A percentile compares a stretch with the other conserved stretches of the same genome.
Evolutionary conservation across 2,113 vertebrate species (phyloP).

Genomic region (Cyphomyrus discorhynchus): DNA sequence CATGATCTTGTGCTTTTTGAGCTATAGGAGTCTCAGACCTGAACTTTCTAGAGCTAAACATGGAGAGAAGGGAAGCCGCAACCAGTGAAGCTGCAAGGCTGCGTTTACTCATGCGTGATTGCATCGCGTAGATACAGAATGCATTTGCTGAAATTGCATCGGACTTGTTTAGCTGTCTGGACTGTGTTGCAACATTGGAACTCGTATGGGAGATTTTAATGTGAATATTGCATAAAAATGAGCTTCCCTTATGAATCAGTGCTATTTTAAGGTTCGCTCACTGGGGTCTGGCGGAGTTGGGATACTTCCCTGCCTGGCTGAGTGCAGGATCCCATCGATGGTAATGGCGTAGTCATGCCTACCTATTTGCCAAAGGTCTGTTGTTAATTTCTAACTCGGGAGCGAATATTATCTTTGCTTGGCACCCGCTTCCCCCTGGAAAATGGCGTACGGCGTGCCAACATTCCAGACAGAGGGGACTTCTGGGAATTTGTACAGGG

Average conservation of each 20-base stretch:
- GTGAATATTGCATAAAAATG: neutral
- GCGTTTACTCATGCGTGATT: slow-evolving; percentile 36
- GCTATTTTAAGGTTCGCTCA: neutral
- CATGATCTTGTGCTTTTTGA: neutral
- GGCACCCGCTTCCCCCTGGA: neutral
- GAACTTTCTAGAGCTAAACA: neutral
- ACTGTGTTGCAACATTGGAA: neutral
- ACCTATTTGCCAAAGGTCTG: neutral
- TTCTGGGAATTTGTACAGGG: slow-evolving; percentile 4
- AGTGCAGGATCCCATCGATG: neutral
- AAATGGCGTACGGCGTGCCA: neutral
- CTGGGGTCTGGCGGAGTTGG: neutral
- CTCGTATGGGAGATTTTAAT: neutral
- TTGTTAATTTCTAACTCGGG: neutral
- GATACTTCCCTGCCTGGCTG: neutral
- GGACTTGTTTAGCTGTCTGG: neutral
- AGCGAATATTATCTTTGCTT: neutral
- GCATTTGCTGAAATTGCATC: neutral
- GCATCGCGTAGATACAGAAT: slow-evolving; percentile 12
- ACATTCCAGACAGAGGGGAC: neutral
- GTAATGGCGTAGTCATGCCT: neutral
- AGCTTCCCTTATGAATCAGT: neutral
- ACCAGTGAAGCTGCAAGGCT: slow-evolving; percentile 10
- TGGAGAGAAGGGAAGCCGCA: neutral
- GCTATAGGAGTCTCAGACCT: neutral